Evolutionary conservation across 1,140 invertebrate species (phyloP), one percentile per base, ranked within the genome.

Genomic region (Macrotrachela quadricornifera): DNA sequence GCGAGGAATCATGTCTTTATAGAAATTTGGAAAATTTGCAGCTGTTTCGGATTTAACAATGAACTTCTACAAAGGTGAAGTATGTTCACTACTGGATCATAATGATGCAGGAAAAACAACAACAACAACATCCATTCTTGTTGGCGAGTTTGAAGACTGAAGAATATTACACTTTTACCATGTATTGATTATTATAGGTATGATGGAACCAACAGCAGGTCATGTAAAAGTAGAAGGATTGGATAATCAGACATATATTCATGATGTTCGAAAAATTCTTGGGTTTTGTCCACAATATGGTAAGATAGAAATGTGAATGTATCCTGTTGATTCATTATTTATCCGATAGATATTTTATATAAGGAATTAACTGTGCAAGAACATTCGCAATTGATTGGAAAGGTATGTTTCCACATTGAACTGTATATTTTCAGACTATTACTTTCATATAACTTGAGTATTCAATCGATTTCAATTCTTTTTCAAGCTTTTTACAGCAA

Each of bases 91-190:
- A 50, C 57, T 74, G 83, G 1, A 71, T 73, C 2, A 74, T 53
- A 74, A 74, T 61, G 73, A 73, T 21, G 73, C 73, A 43, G 73
- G 73, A 21, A 78, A 78, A 64, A 76, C 75, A 1, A 78, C 76
- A 21, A 77, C 76, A 10, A 76, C 77, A 73, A 75, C 85, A 55
- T 64, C 77, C 2, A 83, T 85, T 71, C 69, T n/a, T n/a, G n/a
- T n/a, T n/a, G n/a, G n/a, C n/a, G n/a, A n/a, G n/a, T n/a, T n/a
- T n/a, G n/a, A n/a, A n/a, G n/a, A n/a, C n/a, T n/a, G n/a, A n/a
- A n/a, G n/a, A n/a, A n/a, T n/a, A n/a, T n/a, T n/a, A n/a, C n/a
- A n/a, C n/a, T n/a, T n/a, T n/a, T n/a, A n/a, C n/a, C n/a, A n/a
- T n/a, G n/a, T n/a, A n/a, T n/a, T 65, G 58, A 48, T 54, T 16